Base-by-base conservation (phyloP, 64 coral and sea anemone species). In the Montipora capricornis region DNA sequence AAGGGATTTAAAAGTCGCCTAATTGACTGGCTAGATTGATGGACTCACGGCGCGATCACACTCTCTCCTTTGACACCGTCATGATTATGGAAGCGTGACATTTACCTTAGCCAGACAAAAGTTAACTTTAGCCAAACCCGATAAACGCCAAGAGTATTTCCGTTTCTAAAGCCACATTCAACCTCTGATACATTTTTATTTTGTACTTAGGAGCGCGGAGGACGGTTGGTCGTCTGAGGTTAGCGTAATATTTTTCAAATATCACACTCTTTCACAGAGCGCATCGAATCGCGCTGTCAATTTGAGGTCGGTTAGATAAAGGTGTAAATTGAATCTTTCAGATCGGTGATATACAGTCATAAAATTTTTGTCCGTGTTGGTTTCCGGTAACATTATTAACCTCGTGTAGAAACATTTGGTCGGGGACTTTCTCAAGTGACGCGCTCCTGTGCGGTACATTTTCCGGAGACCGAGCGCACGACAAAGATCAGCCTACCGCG, bases 281-380 rank as follows among this genome's bases (percentile, higher is more conserved):
- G 29, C 37, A 49, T 12, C 82, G 82, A 86, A 49, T 86, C 67
- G 45, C 44, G 52, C 68, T 88, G 92, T 89, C 74, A 94, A 89
- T 90, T 95, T 95, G 93, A 73, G 93, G 89, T 77, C 88, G 80
- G 80, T 49, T 57, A 77, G 93, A 90, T 85, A 90, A 90, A 95
- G 93, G 93, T 95, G 93, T 95, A 95, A 95, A 95, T 95, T 95
- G 93, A 95, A 95, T 95, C 93, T 95, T 90, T 95, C 55, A 78
- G 88, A 95, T 73, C 62, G 82, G 59, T 86, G 82, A 86, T 86
- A 68, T 90, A 75, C 88, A 90, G 80, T 86, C 85, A 95, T 95
- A 95, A 95, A 95, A 95, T 88, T 95, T 95, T 95, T 95, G 93
- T 95, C 66, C 93, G 24, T 46, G 86, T 57, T 48, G 93, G 93